phyloP scores from a whole-genome alignment of 2,113 vertebrate species.

The Scolopax mira region DNA sequence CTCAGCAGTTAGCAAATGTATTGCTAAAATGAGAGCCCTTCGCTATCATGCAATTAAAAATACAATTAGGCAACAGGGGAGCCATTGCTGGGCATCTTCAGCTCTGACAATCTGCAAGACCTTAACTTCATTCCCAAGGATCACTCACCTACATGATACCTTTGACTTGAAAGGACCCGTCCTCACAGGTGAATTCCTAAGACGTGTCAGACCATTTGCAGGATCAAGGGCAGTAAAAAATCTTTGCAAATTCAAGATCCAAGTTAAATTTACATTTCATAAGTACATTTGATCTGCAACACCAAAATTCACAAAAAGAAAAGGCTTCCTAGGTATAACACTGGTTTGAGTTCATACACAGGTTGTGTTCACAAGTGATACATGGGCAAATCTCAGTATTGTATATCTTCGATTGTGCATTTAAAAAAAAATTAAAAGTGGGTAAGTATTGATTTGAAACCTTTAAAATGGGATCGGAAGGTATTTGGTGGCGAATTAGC shows the following conservation, averaged over 20 bases:
- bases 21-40: not conserved
- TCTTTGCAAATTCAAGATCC: not conserved
- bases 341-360: not conserved
- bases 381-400: not conserved
- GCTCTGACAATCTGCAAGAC: not conserved
- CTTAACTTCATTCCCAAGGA: not conserved
- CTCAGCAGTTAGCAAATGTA: not conserved
- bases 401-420: not conserved
- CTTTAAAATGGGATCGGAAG: not conserved
- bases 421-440: not conserved
- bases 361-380: not conserved
- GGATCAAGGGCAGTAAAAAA: accelerated
- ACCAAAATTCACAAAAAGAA: not conserved
- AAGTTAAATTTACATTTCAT: not conserved
- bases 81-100: not conserved
- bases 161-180: accelerated
- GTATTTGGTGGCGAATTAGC: not conserved
- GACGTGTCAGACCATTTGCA: not conserved
- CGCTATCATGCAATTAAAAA: not conserved
- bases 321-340: not conserved
- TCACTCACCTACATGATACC: not conserved
- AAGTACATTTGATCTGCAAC: not conserved
- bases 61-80: not conserved
- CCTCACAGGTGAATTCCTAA: not conserved
- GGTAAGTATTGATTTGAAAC: not conserved